A percentile compares a stretch with the other conserved stretches of the same genome.
phyloP scores from a whole-genome alignment of 2,888 invertebrate species.

The Yponomeuta evonymella region DNA sequence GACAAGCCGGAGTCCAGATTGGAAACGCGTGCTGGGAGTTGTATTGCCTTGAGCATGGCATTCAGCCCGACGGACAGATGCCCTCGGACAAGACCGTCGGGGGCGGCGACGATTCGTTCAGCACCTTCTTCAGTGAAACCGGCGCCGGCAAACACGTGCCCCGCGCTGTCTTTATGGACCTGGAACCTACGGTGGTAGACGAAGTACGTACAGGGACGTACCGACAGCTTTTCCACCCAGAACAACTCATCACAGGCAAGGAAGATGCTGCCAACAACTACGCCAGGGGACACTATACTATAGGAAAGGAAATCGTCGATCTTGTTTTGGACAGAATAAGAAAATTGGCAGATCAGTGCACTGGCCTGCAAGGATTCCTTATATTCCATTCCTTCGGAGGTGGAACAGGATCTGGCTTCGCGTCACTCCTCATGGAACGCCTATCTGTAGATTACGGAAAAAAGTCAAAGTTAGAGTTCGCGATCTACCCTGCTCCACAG shows the following conservation, averaged over 20 bases:
- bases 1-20: slow-evolving; percentile 30
- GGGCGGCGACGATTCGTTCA: slow-evolving; percentile 95
- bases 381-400: slow-evolving; percentile 97
- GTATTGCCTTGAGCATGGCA: slow-evolving; percentile 88
- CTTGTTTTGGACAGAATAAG: slow-evolving; percentile 90
- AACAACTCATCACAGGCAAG: slow-evolving; percentile 94
- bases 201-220: slow-evolving; percentile 95
- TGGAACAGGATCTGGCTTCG: slow-evolving; percentile 96
- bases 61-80: slow-evolving; percentile 91
- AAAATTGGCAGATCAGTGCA: slow-evolving; percentile 92
- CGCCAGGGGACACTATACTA: slow-evolving; percentile 97
- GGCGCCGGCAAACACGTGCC: slow-evolving; percentile 97
- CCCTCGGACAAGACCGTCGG: slow-evolving; percentile 88
- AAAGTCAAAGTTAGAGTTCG: slow-evolving; percentile 95
- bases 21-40: slow-evolving; percentile 33
- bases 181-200: slow-evolving; percentile 97
- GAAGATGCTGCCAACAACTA: slow-evolving; percentile 99
- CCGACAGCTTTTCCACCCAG: slow-evolving; percentile 95
- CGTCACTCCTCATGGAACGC: slow-evolving; percentile 95
- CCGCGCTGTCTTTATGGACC: slow-evolving; percentile 93
- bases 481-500: slow-evolving; percentile 96
- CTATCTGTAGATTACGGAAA: slow-evolving; percentile 96
- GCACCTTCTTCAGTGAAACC: slow-evolving; percentile 95
- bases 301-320: slow-evolving; percentile 96
- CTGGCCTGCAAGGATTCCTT: slow-evolving; percentile 92